Percentiles rank a stretch among this genome's conserved stretches.
Conservation (phyloP, 2,888 invertebrate species). For the Lypha dubia region DNA sequence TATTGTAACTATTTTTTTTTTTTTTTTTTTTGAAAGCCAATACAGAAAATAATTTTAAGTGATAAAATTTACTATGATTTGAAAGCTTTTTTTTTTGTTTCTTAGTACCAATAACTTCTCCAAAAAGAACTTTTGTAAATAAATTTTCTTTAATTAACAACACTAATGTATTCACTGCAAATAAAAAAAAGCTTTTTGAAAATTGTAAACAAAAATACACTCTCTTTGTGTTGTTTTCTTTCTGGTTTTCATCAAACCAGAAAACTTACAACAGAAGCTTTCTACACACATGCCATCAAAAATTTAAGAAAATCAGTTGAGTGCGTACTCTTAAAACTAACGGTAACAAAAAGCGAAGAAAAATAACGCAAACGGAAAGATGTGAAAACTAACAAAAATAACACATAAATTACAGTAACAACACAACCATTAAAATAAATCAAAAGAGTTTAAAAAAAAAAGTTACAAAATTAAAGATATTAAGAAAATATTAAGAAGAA, state of each 20-base stretch:
- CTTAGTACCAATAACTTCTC: no score
- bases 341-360: conserved; percentile 46
- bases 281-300: conserved; percentile 29
- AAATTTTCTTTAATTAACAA: background rate
- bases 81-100: no score
- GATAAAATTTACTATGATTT: no score
- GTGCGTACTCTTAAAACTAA: conserved; percentile 66
- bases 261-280: conserved; percentile 43
- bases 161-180: background rate
- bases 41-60: no score
- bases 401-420: conserved; percentile 1
- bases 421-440: background rate
- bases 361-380: conserved; percentile 6
- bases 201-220: conserved; percentile 15
- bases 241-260: no score
- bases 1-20: no score
- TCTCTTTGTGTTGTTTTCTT: conserved; percentile 23
- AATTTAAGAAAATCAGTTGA: conserved; percentile 61
- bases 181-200: conserved; percentile 13
- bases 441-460: background rate
- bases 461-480: background rate
- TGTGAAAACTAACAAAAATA: background rate
- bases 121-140: no score
- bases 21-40: no score
- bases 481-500: background rate